Conservation (phyloP, 2,113 vertebrate species). For the Nothobranchius kuhntae region DNA sequence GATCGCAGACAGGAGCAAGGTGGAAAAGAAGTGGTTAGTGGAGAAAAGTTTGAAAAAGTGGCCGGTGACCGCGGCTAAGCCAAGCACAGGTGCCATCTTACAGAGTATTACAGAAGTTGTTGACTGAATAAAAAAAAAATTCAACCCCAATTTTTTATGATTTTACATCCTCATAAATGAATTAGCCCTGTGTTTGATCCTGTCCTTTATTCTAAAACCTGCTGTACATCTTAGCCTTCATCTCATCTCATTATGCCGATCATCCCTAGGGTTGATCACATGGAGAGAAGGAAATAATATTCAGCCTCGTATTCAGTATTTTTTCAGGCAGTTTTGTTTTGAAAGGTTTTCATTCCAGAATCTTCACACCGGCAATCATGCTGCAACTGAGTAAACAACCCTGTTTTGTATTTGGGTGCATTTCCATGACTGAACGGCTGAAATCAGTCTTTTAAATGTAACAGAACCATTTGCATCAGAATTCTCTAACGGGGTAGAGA, state of each 20-base stretch:
- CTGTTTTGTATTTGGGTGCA: conserved; percentile 15
- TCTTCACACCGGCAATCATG: neutral
- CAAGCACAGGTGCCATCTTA: too few relatives aligned
- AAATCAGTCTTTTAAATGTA: neutral
- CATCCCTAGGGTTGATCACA: neutral
- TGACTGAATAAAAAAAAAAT: neutral
- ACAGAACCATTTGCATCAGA: neutral
- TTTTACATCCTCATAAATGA: neutral
- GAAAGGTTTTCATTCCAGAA: conserved; percentile 16
- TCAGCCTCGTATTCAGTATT: neutral
- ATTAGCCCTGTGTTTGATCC: conserved; percentile 1
- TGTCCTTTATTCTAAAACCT: neutral
- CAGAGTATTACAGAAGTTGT: too few relatives aligned
- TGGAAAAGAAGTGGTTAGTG: too few relatives aligned
- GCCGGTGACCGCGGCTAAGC: too few relatives aligned
- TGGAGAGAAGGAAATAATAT: neutral
- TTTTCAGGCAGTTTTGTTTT: neutral
- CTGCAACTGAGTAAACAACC: conserved; percentile 7
- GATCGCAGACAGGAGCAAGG: too few relatives aligned
- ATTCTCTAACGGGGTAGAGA: conserved; percentile 15
- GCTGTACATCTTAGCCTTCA: neutral
- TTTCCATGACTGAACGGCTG: neutral
- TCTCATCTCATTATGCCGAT: neutral
- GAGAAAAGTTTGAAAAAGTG: too few relatives aligned
- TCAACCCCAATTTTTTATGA: neutral